Conservation (phyloP, 2,888 invertebrate species). For the Exephanes ischioxanthus region DNA sequence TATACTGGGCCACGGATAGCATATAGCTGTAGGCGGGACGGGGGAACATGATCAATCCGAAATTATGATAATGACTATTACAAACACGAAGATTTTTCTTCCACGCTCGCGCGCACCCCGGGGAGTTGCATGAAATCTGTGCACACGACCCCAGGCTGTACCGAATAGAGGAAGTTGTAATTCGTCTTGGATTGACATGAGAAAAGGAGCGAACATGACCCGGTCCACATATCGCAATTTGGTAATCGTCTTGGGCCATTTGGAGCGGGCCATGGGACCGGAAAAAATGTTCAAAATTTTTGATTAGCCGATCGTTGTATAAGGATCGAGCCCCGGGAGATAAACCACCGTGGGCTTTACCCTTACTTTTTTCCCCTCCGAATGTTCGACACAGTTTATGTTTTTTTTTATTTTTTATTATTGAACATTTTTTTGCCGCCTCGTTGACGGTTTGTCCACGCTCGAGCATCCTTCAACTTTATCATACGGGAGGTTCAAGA, state of each 20-base stretch:
- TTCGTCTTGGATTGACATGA: not conserved
- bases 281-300: not conserved
- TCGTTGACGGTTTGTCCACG: not conserved
- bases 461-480: constrained; percentile 8
- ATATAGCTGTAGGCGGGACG: not conserved
- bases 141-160: constrained; percentile 8
- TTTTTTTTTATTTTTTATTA: not conserved
- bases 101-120: not conserved
- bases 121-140: not conserved
- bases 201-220: not conserved
- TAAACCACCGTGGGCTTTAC: not conserved
- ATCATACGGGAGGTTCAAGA: constrained; percentile 11
- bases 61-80: constrained; percentile 60
- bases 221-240: no score
- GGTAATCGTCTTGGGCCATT: no score
- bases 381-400: not conserved
- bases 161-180: not conserved
- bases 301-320: not conserved
- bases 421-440: not conserved
- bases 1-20: not conserved
- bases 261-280: not conserved
- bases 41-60: constrained; percentile 46
- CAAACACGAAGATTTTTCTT: constrained; percentile 45
- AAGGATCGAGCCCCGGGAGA: not conserved
- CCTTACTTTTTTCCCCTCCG: not conserved